A percentile compares a stretch with the other conserved stretches of the same genome.
phyloP scores from a whole-genome alignment of 2,888 invertebrate genomes.

The Dasysyrphus albostriatus region DNA sequence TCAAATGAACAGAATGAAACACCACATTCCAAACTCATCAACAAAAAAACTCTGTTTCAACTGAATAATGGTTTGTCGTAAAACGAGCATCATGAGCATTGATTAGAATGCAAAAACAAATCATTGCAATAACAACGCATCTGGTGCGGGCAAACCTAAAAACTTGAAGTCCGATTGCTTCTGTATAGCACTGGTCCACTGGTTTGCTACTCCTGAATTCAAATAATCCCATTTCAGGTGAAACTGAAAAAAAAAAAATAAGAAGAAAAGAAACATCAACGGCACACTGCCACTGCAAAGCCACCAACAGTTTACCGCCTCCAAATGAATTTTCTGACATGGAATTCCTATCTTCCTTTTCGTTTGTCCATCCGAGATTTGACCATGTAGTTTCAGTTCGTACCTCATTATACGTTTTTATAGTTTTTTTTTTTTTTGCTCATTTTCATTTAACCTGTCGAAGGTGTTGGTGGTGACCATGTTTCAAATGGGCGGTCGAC shows the following conservation, averaged over 20 bases:
- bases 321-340: constrained; percentile 66
- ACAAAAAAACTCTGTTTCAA: background rate
- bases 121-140: constrained; percentile 39
- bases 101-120: constrained; percentile 45
- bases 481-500: constrained; percentile 78
- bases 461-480: constrained; percentile 84
- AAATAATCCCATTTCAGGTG: constrained; percentile 33
- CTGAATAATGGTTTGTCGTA: constrained; percentile 1
- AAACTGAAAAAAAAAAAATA: constrained; percentile 18
- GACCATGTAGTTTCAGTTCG: constrained; percentile 54
- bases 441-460: constrained; percentile 81
- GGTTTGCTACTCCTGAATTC: constrained; percentile 30
- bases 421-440: constrained; percentile 51
- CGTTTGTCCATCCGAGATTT: constrained; percentile 31
- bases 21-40: background rate
- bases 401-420: constrained; percentile 70
- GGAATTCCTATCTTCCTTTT: constrained; percentile 62
- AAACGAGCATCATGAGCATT: constrained; percentile 44
- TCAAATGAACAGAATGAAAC: no score
- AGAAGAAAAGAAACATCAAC: constrained; percentile 19
- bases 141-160: constrained; percentile 51
- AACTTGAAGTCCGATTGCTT: constrained; percentile 63
- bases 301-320: constrained; percentile 41
- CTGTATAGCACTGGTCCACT: constrained; percentile 25
- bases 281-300: constrained; percentile 11